These are phyloP conservation scores for Saimiri boliviensis DNA, from an alignment of 2,113 vertebrate genomes.

Conservation along the genomic window DNA sequence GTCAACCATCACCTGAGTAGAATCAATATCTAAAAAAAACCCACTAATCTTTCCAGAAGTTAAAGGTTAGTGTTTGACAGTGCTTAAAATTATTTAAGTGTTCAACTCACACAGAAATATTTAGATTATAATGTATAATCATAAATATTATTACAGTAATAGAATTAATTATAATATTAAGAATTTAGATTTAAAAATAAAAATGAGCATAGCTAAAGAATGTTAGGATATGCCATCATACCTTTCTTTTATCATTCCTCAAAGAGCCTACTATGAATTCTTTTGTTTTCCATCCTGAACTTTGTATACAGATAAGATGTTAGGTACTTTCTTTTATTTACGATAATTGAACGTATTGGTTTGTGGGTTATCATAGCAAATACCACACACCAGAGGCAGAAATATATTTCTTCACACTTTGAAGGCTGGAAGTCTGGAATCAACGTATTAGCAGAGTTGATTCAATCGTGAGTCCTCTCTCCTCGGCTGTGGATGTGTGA, in stretches of 20 bases:
- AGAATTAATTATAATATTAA: background rate
- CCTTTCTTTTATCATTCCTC: background rate
- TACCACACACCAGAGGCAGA: background rate
- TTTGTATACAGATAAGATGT: background rate
- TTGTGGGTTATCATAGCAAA: background rate
- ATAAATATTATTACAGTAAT: background rate
- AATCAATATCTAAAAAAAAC: background rate
- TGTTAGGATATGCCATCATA: background rate
- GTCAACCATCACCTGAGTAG: background rate
- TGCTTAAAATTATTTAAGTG: background rate
- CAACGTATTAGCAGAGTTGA: background rate
- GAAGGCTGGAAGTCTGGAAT: background rate
- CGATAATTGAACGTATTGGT: background rate
- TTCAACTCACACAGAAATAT: background rate
- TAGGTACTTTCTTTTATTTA: background rate
- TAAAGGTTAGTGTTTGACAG: background rate
- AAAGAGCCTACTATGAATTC: background rate
- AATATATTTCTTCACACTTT: background rate
- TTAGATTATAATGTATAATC: background rate
- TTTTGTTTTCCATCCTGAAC: background rate
- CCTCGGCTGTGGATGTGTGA: background rate
- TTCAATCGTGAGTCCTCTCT: background rate
- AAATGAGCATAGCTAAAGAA: background rate
- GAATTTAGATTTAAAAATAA: background rate
- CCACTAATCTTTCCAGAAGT: background rate